Evolutionary conservation across 2,888 invertebrate species (phyloP).

Genomic region (Dicycla oo): DNA sequence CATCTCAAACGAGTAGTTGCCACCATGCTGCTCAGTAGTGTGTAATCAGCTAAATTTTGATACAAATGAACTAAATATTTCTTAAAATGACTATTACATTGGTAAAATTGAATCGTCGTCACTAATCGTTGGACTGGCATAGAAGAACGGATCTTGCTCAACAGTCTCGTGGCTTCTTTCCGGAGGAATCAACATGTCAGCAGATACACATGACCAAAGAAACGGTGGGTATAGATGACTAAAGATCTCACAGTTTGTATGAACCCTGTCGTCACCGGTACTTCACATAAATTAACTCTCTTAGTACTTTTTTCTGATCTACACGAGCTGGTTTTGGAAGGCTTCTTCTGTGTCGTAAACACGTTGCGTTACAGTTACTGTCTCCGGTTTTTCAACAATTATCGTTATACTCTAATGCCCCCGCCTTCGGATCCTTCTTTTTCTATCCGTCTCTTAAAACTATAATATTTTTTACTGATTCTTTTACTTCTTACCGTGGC

Average conservation of each 20-base stretch:
- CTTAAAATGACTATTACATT: slow-evolving; percentile 1
- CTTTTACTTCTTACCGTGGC: neutral
- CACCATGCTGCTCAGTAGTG: neutral
- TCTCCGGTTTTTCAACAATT: slow-evolving; percentile 40
- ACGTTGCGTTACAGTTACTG: slow-evolving; percentile 64
- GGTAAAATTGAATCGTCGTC: slow-evolving; percentile 11
- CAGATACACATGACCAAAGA: slow-evolving; percentile 13
- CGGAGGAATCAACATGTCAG: neutral
- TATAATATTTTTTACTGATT: neutral
- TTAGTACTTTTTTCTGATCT: slow-evolving; percentile 9
- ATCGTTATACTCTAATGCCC: neutral
- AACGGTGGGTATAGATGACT: neutral
- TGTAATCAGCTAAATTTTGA: too few relatives aligned
- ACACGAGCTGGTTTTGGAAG: neutral
- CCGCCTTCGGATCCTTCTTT: neutral
- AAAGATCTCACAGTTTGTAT: slow-evolving; percentile 25
- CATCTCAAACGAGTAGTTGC: too few relatives aligned
- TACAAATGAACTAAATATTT: neutral
- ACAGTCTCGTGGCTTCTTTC: neutral
- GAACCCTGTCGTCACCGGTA: slow-evolving; percentile 15
- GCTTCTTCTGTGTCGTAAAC: slow-evolving; percentile 56
- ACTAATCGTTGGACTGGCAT: neutral
- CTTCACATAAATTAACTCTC: neutral
- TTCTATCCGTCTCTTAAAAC: neutral
- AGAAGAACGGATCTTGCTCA: slow-evolving; percentile 26